phyloP scores from a whole-genome alignment of 2,113 vertebrate species.

The Danio rerio region DNA sequence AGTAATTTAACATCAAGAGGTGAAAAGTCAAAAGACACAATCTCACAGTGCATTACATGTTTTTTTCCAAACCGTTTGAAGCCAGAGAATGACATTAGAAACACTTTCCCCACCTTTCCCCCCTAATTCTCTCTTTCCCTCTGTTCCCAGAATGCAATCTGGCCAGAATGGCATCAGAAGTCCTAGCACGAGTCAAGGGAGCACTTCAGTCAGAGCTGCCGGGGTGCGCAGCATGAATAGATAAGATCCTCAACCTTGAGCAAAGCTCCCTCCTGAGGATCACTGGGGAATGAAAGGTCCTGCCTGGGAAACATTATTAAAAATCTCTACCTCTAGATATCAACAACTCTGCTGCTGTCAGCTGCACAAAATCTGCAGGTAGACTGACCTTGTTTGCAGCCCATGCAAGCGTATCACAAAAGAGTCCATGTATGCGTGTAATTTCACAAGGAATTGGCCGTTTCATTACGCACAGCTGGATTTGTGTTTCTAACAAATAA shows the following conservation, averaged over 20 bases:
- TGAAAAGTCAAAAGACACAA: neutral
- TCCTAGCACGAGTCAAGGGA: conserved; percentile 18
- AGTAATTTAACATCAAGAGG: neutral
- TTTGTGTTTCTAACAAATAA: neutral
- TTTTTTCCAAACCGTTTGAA: neutral
- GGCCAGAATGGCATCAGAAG: conserved; percentile 20
- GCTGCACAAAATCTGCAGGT: neutral
- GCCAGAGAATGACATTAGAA: conserved; percentile 4
- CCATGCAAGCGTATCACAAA: neutral
- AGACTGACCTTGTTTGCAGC: conserved; percentile 41
- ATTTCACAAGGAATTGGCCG: conserved; percentile 5
- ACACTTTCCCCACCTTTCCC: neutral
- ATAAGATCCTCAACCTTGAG: conserved; percentile 43
- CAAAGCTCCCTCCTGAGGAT: conserved; percentile 39
- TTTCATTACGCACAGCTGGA: neutral
- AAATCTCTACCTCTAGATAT: conserved; percentile 33
- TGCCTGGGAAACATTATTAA: conserved; percentile 45
- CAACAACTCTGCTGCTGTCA: conserved; percentile 32
- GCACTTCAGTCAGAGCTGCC: conserved; percentile 35
- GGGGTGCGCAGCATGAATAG: conserved; percentile 31
- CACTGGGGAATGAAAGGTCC: conserved; percentile 35
- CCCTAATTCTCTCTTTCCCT: neutral
- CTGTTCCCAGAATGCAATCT: conserved; percentile 24
- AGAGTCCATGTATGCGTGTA: neutral
- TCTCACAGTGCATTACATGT: neutral